Evolutionary conservation across 30 jellyfish, hydroid and myxozoan species (phyloP).

Genomic region (Aurelia aurita complex sp. Pacific): DNA sequence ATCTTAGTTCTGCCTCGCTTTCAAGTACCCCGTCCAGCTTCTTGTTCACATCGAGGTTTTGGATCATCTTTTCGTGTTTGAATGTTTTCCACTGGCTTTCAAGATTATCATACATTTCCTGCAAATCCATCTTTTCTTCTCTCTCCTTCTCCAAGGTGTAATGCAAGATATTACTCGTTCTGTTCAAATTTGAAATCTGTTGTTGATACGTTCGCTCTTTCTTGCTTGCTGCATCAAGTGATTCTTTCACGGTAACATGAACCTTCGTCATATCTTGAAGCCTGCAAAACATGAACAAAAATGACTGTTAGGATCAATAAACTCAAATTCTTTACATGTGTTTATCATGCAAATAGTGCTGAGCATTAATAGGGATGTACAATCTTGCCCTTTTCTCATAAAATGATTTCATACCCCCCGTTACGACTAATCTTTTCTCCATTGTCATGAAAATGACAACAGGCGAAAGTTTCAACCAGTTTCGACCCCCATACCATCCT

Average conservation of each 20-base stretch:
- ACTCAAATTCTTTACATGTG: no score
- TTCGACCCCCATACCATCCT: no score
- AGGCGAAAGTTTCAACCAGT: no score
- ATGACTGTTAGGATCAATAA: background rate
- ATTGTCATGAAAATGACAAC: no score
- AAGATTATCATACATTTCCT: constrained; percentile 77
- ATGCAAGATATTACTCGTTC: constrained; percentile 81
- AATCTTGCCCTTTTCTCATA: no score
- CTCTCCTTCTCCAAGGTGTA: constrained; percentile 92
- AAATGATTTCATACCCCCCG: no score
- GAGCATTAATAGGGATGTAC: no score
- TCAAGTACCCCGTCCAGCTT: constrained; percentile 64
- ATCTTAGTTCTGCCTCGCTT: constrained; percentile 45
- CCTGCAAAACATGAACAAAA: background rate
- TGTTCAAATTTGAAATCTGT: constrained; percentile 80
- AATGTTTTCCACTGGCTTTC: constrained; percentile 64
- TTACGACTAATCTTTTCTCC: no score
- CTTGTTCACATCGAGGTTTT: constrained; percentile 58
- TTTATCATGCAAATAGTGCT: no score
- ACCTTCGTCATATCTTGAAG: constrained; percentile 81
- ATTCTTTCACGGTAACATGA: constrained; percentile 86
- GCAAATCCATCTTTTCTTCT: constrained; percentile 89
- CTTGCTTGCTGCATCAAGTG: constrained; percentile 91
- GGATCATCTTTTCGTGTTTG: constrained; percentile 75
- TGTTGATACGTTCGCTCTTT: constrained; percentile 89